phyloP scores from a whole-genome alignment of 2,113 vertebrate species.

The Bombycilla garrulus region DNA sequence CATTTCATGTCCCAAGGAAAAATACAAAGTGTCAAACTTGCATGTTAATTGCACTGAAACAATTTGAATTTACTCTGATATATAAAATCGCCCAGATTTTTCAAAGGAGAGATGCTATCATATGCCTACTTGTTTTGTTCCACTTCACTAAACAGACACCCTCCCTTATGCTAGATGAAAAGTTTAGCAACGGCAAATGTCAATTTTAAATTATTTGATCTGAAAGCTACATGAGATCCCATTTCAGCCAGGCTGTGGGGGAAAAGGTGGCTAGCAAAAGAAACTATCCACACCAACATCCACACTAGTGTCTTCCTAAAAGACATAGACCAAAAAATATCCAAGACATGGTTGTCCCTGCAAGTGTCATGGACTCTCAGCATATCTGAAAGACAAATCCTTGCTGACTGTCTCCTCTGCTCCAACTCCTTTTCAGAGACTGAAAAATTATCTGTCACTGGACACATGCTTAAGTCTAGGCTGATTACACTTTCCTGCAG shows the following conservation, averaged over 20 bases:
- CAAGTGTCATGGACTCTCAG: rapidly evolving
- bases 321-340: not conserved
- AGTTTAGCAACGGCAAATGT: constrained; percentile 50
- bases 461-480: not conserved
- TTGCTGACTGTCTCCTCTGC: not conserved
- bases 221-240: not conserved
- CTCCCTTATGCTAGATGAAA: constrained; percentile 28
- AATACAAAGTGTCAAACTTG: not conserved
- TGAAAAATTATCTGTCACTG: not conserved
- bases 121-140: constrained; percentile 18
- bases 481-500: not conserved
- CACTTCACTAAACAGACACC: constrained; percentile 28
- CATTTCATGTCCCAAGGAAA: not conserved
- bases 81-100: constrained; percentile 16
- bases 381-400: not conserved
- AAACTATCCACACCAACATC: not conserved
- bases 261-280: not conserved
- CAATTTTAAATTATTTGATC: constrained; percentile 22
- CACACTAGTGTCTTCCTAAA: not conserved
- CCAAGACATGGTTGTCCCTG: not conserved
- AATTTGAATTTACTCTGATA: constrained; percentile 1
- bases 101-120: constrained; percentile 24
- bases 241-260: not conserved
- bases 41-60: not conserved
- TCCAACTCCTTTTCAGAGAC: not conserved